A percentile compares a stretch with the other conserved stretches of the same genome.
Evolutionary conservation across 1,140 invertebrate species (phyloP).

Genomic region (Drosophila ohnishii): DNA sequence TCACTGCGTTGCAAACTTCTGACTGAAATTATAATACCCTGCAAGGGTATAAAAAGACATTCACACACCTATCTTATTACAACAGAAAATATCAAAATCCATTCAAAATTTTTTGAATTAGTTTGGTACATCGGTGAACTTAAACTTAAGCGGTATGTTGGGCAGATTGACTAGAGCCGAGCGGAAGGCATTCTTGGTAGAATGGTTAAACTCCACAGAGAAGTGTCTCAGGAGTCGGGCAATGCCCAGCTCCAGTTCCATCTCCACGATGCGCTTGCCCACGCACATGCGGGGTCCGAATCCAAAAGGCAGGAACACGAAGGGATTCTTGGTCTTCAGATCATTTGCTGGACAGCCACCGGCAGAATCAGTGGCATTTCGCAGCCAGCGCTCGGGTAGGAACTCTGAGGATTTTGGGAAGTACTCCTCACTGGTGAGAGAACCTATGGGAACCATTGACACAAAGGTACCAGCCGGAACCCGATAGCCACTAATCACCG

Average conservation of each 20-base stretch:
- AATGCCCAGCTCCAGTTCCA: conserved; percentile 87
- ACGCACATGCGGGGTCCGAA: conserved; percentile 85
- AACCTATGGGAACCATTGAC: conserved; percentile 80
- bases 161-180: conserved; percentile 62
- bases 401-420: conserved; percentile 84
- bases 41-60: too few relatives aligned
- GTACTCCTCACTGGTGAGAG: conserved; percentile 81
- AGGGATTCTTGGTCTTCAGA: conserved; percentile 82
- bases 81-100: background rate
- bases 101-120: background rate
- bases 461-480: conserved; percentile 85
- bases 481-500: conserved; percentile 85
- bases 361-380: conserved; percentile 50
- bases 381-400: conserved; percentile 86
- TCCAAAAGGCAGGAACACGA: conserved; percentile 86
- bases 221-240: conserved; percentile 86
- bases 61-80: background rate
- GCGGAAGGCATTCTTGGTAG: conserved; percentile 63
- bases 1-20: too few relatives aligned
- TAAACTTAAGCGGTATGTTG: conserved; percentile 76
- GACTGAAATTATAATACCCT: too few relatives aligned
- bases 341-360: conserved; percentile 62
- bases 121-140: conserved; percentile 65
- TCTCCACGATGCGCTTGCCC: conserved; percentile 87
- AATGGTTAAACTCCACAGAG: conserved; percentile 83